Conservation (phyloP, 2,797 vertebrate genomes). For the Mastacembelus armatus region DNA sequence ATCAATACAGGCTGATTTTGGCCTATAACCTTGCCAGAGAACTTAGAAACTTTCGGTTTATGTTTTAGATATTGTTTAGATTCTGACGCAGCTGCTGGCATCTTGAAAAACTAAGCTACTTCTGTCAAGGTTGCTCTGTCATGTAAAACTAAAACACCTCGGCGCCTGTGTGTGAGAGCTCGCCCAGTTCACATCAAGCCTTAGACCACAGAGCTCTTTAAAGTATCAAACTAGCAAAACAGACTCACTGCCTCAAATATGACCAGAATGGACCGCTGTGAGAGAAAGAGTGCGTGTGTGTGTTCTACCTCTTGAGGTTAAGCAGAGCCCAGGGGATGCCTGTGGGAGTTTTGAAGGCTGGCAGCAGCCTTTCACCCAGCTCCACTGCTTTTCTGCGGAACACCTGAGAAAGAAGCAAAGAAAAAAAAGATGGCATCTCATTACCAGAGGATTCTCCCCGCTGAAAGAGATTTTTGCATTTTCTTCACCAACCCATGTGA, state of each 20-base stretch:
- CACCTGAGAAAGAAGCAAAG: slow-evolving; percentile 79
- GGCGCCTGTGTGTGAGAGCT: slow-evolving; percentile 12
- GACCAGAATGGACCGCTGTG: slow-evolving; percentile 28
- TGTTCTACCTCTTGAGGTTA: slow-evolving; percentile 95
- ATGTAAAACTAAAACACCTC: slow-evolving; percentile 42
- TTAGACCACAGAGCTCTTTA: slow-evolving; percentile 49
- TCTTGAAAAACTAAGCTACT: slow-evolving; percentile 17
- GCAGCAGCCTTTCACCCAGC: slow-evolving; percentile 94
- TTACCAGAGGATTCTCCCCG: slow-evolving; percentile 10
- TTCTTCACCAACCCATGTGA: neutral
- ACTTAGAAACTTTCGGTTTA: slow-evolving; percentile 19
- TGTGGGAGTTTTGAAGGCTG: slow-evolving; percentile 97
- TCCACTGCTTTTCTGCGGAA: slow-evolving; percentile 95
- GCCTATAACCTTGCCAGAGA: slow-evolving; percentile 24
- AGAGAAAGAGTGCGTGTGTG: slow-evolving; percentile 20
- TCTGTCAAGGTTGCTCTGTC: slow-evolving; percentile 27
- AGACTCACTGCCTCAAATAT: slow-evolving; percentile 36
- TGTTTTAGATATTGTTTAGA: slow-evolving; percentile 13
- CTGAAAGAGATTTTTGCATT: neutral
- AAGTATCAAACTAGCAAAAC: slow-evolving; percentile 51
- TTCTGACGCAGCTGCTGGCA: slow-evolving; percentile 13
- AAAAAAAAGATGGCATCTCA: slow-evolving; percentile 25
- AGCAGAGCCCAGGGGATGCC: slow-evolving; percentile 98
- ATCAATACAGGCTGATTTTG: slow-evolving; percentile 30
- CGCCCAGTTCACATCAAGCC: slow-evolving; percentile 7